Percentiles rank a stretch among this genome's conserved stretches.
Evolutionary conservation across 2,797 vertebrate species (phyloP).

Genomic region (Artibeus lituratus): DNA sequence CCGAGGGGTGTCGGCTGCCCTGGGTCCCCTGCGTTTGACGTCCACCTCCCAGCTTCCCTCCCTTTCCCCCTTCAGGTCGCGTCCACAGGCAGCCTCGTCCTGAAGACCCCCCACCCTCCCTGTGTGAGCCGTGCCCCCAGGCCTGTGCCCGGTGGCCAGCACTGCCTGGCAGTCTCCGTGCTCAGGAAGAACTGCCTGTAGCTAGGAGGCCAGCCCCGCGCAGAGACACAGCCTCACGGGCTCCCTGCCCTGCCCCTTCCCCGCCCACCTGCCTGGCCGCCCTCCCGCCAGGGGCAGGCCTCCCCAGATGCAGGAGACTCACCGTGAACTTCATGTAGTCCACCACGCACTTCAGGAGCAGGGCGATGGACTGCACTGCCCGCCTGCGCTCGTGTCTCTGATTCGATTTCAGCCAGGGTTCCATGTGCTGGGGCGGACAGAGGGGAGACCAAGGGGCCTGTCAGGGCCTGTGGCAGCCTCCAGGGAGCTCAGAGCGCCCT

Average conservation of each 20-base stretch:
- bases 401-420: slow-evolving; percentile 42
- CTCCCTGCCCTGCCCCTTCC: too few species aligned
- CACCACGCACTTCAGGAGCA: background rate
- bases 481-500: background rate
- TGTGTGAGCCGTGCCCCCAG: rapidly evolving
- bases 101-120: rapidly evolving
- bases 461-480: background rate
- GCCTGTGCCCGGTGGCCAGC: background rate
- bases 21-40: background rate
- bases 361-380: background rate
- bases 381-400: background rate
- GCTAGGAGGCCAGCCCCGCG: background rate
- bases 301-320: background rate
- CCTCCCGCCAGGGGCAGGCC: rapidly evolving
- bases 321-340: background rate
- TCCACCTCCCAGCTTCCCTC: background rate
- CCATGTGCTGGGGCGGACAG: background rate
- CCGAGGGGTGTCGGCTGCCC: rapidly evolving
- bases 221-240: rapidly evolving
- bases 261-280: rapidly evolving
- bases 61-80: background rate
- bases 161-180: rapidly evolving
- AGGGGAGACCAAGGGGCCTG: background rate
- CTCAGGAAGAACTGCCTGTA: rapidly evolving
- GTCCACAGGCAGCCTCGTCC: too few species aligned